Evolutionary conservation across 2,888 invertebrate species (phyloP).

Genomic region (Metalampra italica): DNA sequence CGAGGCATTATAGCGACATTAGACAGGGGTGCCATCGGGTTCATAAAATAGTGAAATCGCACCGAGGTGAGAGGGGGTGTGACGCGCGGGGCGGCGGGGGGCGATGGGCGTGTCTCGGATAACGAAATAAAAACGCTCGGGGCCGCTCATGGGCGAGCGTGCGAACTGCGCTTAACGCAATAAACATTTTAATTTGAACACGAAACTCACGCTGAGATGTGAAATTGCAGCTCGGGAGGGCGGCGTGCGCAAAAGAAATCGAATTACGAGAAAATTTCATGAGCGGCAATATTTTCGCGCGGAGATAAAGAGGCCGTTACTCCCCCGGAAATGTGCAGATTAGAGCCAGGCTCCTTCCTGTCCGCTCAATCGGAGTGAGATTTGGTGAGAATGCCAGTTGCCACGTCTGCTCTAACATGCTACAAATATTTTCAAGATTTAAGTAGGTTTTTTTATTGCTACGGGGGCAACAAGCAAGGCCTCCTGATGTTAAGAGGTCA

Average conservation of each 20-base stretch:
- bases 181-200: conserved; percentile 78
- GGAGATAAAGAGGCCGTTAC: conserved; percentile 12
- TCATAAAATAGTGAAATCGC: conserved; percentile 61
- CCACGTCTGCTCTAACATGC: neutral
- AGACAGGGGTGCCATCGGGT: conserved; percentile 62
- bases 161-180: conserved; percentile 74
- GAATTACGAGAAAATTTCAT: conserved; percentile 61
- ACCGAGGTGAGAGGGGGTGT: conserved; percentile 36
- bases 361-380: neutral
- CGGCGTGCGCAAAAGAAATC: conserved; percentile 58
- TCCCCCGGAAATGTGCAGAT: conserved; percentile 8
- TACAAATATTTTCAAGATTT: no score
- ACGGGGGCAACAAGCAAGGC: no score
- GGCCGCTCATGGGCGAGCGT: conserved; percentile 57
- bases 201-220: conserved; percentile 75
- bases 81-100: conserved; percentile 37
- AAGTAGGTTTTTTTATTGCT: no score
- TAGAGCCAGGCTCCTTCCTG: neutral
- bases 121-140: conserved; percentile 73
- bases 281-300: conserved; percentile 28
- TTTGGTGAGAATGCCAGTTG: neutral
- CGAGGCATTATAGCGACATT: conserved; percentile 63
- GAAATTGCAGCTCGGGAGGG: conserved; percentile 65
- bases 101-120: conserved; percentile 55
- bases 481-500: no score